Conservation (phyloP, 2,113 vertebrate genomes). For the Oreotrochilus melanogaster region DNA sequence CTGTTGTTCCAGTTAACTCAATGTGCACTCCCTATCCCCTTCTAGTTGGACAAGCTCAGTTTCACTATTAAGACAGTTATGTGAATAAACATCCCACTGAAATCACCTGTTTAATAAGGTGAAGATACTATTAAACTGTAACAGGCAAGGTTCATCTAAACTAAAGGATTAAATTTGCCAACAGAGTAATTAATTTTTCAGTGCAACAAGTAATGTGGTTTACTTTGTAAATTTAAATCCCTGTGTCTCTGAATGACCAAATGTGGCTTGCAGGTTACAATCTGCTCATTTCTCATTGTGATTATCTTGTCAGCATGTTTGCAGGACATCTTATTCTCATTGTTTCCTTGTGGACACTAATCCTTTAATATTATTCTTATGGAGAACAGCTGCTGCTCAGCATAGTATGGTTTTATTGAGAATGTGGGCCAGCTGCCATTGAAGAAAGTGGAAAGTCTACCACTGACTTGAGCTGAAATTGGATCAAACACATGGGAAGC, state of each 20-base stretch:
- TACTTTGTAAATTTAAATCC: not conserved
- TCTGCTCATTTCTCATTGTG: not conserved
- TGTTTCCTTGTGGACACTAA: not conserved
- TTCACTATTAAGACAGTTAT: not conserved
- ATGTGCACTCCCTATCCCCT: fast-evolving
- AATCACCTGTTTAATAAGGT: not conserved
- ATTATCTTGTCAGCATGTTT: not conserved
- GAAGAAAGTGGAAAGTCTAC: not conserved
- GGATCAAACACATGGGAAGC: not conserved
- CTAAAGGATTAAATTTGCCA: not conserved
- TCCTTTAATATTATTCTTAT: not conserved
- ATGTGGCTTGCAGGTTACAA: not conserved
- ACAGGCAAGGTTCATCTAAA: not conserved
- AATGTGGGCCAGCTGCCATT: not conserved
- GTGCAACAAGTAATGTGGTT: not conserved
- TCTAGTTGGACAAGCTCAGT: not conserved
- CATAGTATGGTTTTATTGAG: not conserved
- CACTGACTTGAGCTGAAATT: not conserved
- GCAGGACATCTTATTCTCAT: not conserved
- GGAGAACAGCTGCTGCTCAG: not conserved
- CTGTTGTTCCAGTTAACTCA: not conserved
- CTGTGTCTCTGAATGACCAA: not conserved
- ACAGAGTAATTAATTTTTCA: not conserved
- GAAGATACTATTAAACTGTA: not conserved
- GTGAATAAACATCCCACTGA: not conserved